A percentile compares a stretch with the other conserved stretches of the same genome.
Conservation (phyloP, 1,140 invertebrate species). For the Meloidogyne exigua region DNA sequence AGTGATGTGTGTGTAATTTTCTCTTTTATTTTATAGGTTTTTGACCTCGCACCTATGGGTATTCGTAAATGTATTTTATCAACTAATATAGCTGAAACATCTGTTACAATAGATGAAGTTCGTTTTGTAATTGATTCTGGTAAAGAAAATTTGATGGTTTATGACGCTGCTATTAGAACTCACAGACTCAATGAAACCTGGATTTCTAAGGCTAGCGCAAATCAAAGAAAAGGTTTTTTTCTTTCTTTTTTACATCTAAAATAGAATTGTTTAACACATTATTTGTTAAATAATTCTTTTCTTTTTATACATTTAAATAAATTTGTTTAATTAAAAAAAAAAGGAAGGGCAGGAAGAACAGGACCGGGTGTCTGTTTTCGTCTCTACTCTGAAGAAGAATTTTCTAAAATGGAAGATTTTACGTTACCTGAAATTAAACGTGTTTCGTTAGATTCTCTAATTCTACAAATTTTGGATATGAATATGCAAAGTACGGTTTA, state of each 20-base stretch:
- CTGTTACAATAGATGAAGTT: constrained; percentile 96
- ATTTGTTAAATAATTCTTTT: no score
- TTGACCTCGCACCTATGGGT: constrained; percentile 91
- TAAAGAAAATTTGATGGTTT: constrained; percentile 64
- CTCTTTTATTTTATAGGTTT: constrained; percentile 73
- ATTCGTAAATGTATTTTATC: constrained; percentile 93
- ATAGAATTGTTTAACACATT: no score
- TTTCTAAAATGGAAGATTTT: constrained; percentile 75
- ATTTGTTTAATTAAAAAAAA: constrained; percentile 27
- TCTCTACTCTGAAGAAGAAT: constrained; percentile 84
- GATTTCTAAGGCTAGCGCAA: constrained; percentile 93
- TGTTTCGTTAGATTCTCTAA: constrained; percentile 84
- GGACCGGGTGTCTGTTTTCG: constrained; percentile 73
- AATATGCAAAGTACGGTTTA: constrained; percentile 75
- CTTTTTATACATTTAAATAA: no score
- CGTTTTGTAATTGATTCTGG: constrained; percentile 91
- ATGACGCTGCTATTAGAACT: constrained; percentile 54
- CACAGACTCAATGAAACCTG: constrained; percentile 71
- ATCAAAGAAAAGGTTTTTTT: constrained; percentile 82
- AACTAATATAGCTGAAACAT: constrained; percentile 99
- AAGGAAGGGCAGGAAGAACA: constrained; percentile 71
- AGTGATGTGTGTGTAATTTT: no score
- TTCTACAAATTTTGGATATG: constrained; percentile 91
- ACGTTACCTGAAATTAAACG: constrained; percentile 85
- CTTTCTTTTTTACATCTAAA: not conserved